Evolutionary conservation across 1,140 invertebrate species (phyloP).

Genomic region (Hylaeus anthracinus): DNA sequence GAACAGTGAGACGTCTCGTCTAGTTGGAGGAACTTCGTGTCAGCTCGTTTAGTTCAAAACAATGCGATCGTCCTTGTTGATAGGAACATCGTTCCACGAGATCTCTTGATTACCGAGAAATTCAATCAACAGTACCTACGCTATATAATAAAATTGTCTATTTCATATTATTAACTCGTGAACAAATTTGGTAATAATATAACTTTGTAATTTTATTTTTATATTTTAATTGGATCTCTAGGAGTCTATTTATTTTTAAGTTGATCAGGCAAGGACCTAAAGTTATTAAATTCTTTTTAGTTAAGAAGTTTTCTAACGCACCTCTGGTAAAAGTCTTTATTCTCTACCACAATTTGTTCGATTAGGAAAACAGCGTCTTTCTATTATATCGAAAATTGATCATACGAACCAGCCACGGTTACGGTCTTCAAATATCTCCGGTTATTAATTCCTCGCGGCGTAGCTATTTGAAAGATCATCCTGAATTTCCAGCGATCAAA

Average conservation of each 20-base stretch:
- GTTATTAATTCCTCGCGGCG: slow-evolving; percentile 22
- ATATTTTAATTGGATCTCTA: too few relatives aligned
- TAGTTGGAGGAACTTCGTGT: not conserved
- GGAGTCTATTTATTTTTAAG: too few relatives aligned
- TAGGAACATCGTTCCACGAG: not conserved
- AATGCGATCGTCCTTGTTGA: too few relatives aligned
- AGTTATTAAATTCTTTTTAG: not conserved
- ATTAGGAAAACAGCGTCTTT: not conserved
- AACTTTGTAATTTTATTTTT: too few relatives aligned
- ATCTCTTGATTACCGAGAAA: not conserved
- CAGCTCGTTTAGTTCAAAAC: not conserved
- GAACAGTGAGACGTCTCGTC: slow-evolving; percentile 27
- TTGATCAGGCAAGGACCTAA: too few relatives aligned
- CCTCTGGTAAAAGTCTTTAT: too few relatives aligned
- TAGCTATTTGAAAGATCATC: slow-evolving; percentile 34
- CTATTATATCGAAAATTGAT: not conserved
- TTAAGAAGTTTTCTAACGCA: not conserved
- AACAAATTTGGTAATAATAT: too few relatives aligned
- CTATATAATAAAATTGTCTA: too few relatives aligned
- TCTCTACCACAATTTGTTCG: not conserved
- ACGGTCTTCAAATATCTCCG: slow-evolving; percentile 35
- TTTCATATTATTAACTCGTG: too few relatives aligned
- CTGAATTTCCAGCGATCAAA: slow-evolving; percentile 38
- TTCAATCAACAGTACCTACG: not conserved
- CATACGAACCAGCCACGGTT: not conserved